phyloP scores from a whole-genome alignment of 2,797 vertebrate species.

The Rhinoraja longicauda region DNA sequence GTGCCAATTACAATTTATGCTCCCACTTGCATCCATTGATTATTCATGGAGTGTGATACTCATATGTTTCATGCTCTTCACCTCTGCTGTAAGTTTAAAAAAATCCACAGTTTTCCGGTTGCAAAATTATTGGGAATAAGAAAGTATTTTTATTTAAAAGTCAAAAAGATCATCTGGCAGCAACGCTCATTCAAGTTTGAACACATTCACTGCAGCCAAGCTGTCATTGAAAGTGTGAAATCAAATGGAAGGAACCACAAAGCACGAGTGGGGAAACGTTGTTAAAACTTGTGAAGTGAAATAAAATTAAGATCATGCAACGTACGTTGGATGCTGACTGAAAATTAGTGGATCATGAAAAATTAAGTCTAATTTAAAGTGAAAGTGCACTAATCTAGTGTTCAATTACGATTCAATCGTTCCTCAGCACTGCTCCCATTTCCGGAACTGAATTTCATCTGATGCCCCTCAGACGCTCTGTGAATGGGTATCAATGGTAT shows the following conservation, averaged over 20 bases:
- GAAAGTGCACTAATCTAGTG: background rate
- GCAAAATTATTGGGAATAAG: too few species aligned
- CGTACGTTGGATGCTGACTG: background rate
- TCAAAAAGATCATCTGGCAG: background rate
- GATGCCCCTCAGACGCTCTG: background rate
- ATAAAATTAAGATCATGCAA: background rate
- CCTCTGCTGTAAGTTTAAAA: background rate
- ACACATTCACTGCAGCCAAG: background rate
- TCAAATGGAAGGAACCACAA: background rate
- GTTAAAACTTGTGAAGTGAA: background rate
- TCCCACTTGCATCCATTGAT: background rate
- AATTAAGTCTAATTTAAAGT: background rate
- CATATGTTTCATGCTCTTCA: background rate
- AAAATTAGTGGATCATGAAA: too few species aligned
- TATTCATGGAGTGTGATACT: background rate
- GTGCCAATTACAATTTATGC: background rate
- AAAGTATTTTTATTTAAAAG: background rate
- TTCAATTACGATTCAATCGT: background rate
- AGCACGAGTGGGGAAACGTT: background rate
- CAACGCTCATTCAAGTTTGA: background rate
- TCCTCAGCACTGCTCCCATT: background rate
- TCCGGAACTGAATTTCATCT: background rate
- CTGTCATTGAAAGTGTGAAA: background rate
- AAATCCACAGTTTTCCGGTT: background rate
- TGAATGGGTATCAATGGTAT: background rate